Conservation (phyloP, 2,797 vertebrate genomes). For the Taenioides sp. region DNA sequence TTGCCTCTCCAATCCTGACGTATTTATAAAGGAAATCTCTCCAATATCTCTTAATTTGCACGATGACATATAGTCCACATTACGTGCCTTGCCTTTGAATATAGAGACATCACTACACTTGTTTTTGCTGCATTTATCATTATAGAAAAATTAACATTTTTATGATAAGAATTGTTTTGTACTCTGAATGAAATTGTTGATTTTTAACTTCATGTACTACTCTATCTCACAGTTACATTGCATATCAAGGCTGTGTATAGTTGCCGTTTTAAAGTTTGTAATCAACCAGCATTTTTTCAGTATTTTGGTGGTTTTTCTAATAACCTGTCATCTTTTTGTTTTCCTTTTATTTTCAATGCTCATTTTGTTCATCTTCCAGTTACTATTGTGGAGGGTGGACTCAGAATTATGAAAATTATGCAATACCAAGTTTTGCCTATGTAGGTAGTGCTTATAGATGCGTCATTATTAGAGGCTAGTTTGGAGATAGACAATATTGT, state of each 20-base stretch:
- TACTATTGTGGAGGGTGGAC: constrained; percentile 91
- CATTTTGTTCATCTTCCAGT: constrained; percentile 96
- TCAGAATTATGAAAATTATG: constrained; percentile 99
- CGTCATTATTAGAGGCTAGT: constrained; percentile 99
- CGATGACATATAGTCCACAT: constrained; percentile 99
- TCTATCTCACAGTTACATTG: constrained; percentile 99
- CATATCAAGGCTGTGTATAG: constrained; percentile 99
- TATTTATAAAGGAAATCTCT: constrained; percentile 85
- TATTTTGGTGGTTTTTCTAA: constrained; percentile 94
- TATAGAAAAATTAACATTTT: constrained; percentile 98
- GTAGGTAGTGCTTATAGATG: constrained; percentile 99
- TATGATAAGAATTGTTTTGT: constrained; percentile 99
- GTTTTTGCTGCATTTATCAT: constrained; percentile 99
- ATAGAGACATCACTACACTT: constrained; percentile 98
- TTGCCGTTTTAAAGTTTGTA: constrained; percentile 98
- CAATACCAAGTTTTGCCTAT: constrained; percentile 99
- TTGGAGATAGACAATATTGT: constrained; percentile 91
- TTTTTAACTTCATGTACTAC: constrained; percentile 98
- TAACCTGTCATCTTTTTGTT: constrained; percentile 84
- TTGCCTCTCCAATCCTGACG: constrained; percentile 87
- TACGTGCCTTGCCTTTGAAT: constrained; percentile 99
- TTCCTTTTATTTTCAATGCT: constrained; percentile 79
- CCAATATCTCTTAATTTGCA: constrained; percentile 98
- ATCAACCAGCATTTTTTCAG: constrained; percentile 93
- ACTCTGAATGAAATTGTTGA: constrained; percentile 97